These are phyloP conservation scores for Dendronephthya gigantea DNA, from an alignment of 64 coral and sea anemone genomes.

Conservation along the genomic window DNA sequence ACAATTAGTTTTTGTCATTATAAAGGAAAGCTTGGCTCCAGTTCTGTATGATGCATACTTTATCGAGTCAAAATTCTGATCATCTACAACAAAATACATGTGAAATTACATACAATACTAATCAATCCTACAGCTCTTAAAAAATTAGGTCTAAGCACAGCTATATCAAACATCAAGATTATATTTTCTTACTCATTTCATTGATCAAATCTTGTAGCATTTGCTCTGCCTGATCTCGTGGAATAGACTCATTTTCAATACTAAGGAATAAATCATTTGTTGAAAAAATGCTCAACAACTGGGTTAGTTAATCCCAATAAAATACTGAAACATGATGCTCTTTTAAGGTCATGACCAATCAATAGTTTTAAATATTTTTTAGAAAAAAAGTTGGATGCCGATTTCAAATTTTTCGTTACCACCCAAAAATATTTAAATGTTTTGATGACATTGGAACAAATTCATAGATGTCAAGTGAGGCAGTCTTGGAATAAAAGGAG, in stretches of 20 bases:
- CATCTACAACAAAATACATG: conserved; percentile 45
- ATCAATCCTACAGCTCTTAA: not conserved
- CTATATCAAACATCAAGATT: not conserved
- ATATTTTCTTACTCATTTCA: conserved; percentile 99
- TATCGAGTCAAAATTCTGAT: conserved; percentile 79
- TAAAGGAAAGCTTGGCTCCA: conserved; percentile 74
- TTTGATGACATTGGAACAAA: too few relatives aligned
- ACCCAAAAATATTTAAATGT: too few relatives aligned
- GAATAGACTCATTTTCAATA: conserved; percentile 87
- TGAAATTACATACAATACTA: not conserved
- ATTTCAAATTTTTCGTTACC: too few relatives aligned
- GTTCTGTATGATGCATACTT: conserved; percentile 77
- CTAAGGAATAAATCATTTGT: not conserved
- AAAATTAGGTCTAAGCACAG: not conserved
- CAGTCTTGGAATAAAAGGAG: too few relatives aligned
- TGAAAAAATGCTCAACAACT: too few relatives aligned
- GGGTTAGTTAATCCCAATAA: too few relatives aligned
- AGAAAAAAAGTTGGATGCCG: too few relatives aligned
- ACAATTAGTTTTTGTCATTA: conserved; percentile 89
- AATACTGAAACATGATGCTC: too few relatives aligned
- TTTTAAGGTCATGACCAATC: too few relatives aligned
- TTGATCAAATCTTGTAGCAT: conserved; percentile 84
- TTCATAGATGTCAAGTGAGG: too few relatives aligned
- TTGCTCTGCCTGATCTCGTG: conserved; percentile 81
- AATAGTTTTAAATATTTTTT: too few relatives aligned